Evolutionary conservation across 2,888 invertebrate species (phyloP).

Genomic region (Embidobia sp.): DNA sequence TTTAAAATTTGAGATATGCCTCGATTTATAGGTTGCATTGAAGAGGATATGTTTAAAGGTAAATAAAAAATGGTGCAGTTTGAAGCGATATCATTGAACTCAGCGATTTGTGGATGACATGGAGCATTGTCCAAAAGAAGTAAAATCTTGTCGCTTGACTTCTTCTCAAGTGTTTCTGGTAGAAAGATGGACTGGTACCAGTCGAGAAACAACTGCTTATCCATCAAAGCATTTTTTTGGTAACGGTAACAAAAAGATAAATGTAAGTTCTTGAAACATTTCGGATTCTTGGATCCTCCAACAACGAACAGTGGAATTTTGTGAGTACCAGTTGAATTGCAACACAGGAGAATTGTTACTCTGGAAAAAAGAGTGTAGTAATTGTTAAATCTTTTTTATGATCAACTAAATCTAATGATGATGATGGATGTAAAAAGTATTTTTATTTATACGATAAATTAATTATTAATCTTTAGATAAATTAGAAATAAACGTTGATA

Average conservation of each 20-base stretch:
- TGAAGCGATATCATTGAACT: too few relatives aligned
- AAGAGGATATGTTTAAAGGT: too few relatives aligned
- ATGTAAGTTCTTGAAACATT: slow-evolving; percentile 1
- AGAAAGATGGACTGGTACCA: neutral
- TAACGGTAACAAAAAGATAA: too few relatives aligned
- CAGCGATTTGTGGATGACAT: too few relatives aligned
- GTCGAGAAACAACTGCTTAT: neutral
- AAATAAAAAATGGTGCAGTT: too few relatives aligned
- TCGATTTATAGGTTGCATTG: too few relatives aligned
- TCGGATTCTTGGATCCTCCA: neutral
- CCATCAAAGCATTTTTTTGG: neutral
- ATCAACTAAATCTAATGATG: neutral
- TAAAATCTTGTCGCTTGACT: neutral
- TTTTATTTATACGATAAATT: too few relatives aligned
- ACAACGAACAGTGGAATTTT: neutral
- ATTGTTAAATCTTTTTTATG: too few relatives aligned
- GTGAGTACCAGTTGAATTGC: neutral
- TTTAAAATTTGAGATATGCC: too few relatives aligned
- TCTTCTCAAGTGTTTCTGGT: neutral
- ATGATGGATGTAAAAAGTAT: neutral
- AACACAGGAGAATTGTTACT: neutral
- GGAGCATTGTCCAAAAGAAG: slow-evolving; percentile 1
- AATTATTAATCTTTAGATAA: too few relatives aligned
- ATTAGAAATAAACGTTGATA: too few relatives aligned
- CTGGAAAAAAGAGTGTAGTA: too few relatives aligned